These are phyloP conservation scores for Heliconius hermathena DNA, from an alignment of 1,140 invertebrate genomes.

Conservation along the genomic window DNA sequence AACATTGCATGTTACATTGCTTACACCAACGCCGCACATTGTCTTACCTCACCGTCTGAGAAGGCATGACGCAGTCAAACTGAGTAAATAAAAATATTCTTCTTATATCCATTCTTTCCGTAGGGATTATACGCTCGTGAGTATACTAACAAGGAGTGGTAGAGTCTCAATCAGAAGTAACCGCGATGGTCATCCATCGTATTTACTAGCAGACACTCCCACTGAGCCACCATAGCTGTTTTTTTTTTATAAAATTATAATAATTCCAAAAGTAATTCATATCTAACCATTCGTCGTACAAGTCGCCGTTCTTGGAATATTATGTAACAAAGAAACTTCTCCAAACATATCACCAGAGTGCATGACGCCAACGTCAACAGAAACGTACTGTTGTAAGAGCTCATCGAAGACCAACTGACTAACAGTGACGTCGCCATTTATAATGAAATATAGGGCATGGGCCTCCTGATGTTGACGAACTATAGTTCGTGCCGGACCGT, in stretches of 20 bases:
- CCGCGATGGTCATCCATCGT: too few species aligned
- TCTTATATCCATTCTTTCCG: too few species aligned
- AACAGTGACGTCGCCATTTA: constrained; percentile 81
- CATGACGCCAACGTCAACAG: constrained; percentile 69
- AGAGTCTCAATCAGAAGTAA: too few species aligned
- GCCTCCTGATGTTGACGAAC: constrained; percentile 83
- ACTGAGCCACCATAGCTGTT: too few species aligned
- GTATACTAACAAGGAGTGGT: too few species aligned
- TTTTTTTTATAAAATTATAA: background rate
- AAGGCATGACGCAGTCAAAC: too few species aligned
- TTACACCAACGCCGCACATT: too few species aligned
- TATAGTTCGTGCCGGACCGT: constrained; percentile 79
- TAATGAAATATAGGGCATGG: constrained; percentile 83
- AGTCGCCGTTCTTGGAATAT: constrained; percentile 82
- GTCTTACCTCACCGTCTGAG: too few species aligned
- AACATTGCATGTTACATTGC: too few species aligned
- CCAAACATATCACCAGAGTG: constrained; percentile 84
- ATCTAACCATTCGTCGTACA: constrained; percentile 81
- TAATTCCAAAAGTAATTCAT: background rate
- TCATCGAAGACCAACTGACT: constrained; percentile 79
- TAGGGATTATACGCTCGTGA: too few species aligned
- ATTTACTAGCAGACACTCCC: too few species aligned
- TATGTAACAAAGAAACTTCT: constrained; percentile 84
- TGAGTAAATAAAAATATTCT: too few species aligned
- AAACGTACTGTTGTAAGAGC: constrained; percentile 76